A percentile compares a stretch with the other conserved stretches of the same genome.
Conservation (phyloP, 92 coral and sea anemone genomes). For the Phenganax stokvisi region DNA sequence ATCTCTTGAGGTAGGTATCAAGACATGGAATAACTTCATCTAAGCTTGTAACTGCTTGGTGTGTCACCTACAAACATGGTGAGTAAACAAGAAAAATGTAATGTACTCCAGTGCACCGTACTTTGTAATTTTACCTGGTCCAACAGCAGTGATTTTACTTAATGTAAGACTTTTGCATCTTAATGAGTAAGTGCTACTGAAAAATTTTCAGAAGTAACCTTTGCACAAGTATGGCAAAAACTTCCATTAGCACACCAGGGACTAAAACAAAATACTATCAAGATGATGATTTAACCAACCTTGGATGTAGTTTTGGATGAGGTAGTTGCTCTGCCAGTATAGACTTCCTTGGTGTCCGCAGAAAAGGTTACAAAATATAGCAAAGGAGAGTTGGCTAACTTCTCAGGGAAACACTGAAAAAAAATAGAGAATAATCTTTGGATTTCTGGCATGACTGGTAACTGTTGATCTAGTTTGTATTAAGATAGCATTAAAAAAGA, state of each 20-base stretch:
- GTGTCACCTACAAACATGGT: slow-evolving; percentile 37
- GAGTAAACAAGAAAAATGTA: not conserved
- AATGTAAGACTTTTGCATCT: too few relatives aligned
- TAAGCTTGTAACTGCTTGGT: slow-evolving; percentile 66
- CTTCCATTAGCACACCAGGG: not conserved
- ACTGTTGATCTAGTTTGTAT: too few relatives aligned
- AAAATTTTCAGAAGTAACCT: too few relatives aligned
- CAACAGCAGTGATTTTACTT: too few relatives aligned
- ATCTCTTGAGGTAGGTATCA: slow-evolving; percentile 69
- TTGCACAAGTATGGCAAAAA: too few relatives aligned
- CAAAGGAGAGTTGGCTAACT: slow-evolving; percentile 89
- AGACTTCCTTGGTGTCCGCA: slow-evolving; percentile 61
- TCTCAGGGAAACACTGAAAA: slow-evolving; percentile 75
- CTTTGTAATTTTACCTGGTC: too few relatives aligned
- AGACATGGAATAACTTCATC: slow-evolving; percentile 76
- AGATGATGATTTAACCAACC: slow-evolving; percentile 34
- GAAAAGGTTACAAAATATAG: slow-evolving; percentile 87
- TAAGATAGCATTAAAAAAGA: too few relatives aligned
- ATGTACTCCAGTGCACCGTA: not conserved
- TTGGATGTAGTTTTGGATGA: slow-evolving; percentile 61
- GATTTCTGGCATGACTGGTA: not conserved
- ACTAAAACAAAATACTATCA: not conserved
- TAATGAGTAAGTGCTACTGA: too few relatives aligned
- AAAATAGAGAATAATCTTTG: not conserved
- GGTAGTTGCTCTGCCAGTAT: slow-evolving; percentile 67